phyloP scores from a whole-genome alignment of 2,888 invertebrate genomes.

The Boloria selene region DNA sequence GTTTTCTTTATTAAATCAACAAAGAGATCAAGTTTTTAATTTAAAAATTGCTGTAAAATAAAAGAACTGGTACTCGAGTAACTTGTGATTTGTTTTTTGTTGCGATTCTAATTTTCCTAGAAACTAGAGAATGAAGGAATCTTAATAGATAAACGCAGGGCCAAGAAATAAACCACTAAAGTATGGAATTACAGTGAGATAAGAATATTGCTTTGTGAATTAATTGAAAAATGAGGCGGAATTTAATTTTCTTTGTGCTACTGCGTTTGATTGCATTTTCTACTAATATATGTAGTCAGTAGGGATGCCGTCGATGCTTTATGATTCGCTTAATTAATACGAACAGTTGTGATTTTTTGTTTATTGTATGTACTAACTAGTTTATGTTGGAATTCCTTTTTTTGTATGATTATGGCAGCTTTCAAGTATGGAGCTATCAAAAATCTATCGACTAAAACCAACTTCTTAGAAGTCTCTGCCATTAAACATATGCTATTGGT shows the following conservation, averaged over 20 bases:
- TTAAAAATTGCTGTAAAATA: background rate
- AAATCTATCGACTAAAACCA: no score
- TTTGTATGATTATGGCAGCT: no score
- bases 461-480: no score
- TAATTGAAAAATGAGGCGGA: slow-evolving; percentile 12
- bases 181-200: slow-evolving; percentile 11
- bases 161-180: background rate
- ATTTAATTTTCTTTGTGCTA: slow-evolving; percentile 23
- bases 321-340: slow-evolving; percentile 9
- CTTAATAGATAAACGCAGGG: slow-evolving; percentile 3
- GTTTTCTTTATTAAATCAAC: no score
- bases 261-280: slow-evolving; percentile 20
- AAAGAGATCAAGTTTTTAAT: background rate
- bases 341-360: background rate
- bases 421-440: no score
- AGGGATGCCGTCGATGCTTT: background rate
- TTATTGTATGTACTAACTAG: background rate
- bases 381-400: no score
- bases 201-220: slow-evolving; percentile 14
- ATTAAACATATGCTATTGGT: no score
- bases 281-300: slow-evolving; percentile 3
- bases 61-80: background rate
- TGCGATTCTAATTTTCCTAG: slow-evolving; percentile 9
- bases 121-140: slow-evolving; percentile 10
- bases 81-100: slow-evolving; percentile 1